These are phyloP conservation scores for Scyliorhinus canicula DNA, from an alignment of 2,797 vertebrate genomes.

Conservation along the genomic window DNA sequence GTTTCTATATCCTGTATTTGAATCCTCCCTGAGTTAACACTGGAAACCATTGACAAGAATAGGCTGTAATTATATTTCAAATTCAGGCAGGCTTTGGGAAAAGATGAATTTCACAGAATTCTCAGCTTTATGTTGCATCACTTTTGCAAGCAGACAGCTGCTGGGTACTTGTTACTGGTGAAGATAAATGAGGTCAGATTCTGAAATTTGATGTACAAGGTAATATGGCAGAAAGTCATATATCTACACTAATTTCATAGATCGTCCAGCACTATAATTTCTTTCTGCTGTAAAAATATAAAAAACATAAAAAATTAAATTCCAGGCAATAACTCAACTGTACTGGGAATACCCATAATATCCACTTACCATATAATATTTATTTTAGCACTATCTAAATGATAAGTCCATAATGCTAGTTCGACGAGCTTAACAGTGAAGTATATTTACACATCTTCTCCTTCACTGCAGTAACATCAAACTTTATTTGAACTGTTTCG, in stretches of 20 bases:
- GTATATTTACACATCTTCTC: not conserved
- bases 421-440: not conserved
- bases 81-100: not conserved
- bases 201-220: not conserved
- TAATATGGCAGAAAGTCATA: not conserved
- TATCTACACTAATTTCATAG: not conserved
- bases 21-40: not conserved
- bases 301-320: not conserved
- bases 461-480: not conserved
- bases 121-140: not conserved
- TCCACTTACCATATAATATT: not conserved
- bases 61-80: slow-evolving; percentile 15
- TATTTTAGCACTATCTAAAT: not conserved
- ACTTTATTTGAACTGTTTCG: not conserved
- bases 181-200: not conserved
- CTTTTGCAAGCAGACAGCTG: not conserved
- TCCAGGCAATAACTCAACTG: not conserved
- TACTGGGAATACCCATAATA: not conserved
- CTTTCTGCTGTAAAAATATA: not conserved
- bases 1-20: not conserved
- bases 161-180: not conserved
- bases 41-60: slow-evolving; percentile 14
- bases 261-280: not conserved
- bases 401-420: not conserved
- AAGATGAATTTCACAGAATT: not conserved